phyloP scores from a whole-genome alignment of 2,888 invertebrate species.

The Diarsia rubi region DNA sequence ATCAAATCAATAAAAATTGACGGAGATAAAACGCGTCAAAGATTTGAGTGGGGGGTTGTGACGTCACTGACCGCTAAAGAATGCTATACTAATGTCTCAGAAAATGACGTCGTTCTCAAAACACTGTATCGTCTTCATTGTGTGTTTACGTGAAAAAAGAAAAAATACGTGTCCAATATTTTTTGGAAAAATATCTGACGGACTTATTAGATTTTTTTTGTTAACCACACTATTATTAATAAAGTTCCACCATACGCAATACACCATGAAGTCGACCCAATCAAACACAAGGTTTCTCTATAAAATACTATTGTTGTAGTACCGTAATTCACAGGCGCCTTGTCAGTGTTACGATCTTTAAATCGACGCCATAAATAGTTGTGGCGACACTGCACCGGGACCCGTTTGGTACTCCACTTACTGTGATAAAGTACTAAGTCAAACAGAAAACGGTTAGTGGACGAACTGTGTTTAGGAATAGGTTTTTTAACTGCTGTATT shows the following conservation, averaged over 20 bases:
- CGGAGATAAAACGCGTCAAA: too few relatives aligned
- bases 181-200: too few relatives aligned
- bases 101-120: too few relatives aligned
- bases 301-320: constrained; percentile 21
- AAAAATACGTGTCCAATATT: too few relatives aligned
- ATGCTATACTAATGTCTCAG: too few relatives aligned
- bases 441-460: constrained; percentile 23
- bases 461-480: constrained; percentile 24
- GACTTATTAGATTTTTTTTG: too few relatives aligned
- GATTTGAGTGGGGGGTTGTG: too few relatives aligned
- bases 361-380: constrained; percentile 56
- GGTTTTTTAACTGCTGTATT: constrained; percentile 2
- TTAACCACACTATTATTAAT: not conserved
- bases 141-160: too few relatives aligned
- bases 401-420: constrained; percentile 35
- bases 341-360: constrained; percentile 55
- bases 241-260: not conserved
- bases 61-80: too few relatives aligned
- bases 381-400: constrained; percentile 29
- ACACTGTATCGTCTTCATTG: too few relatives aligned
- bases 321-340: constrained; percentile 31
- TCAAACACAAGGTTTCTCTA: constrained; percentile 15
- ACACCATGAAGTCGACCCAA: constrained; percentile 12
- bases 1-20: too few relatives aligned
- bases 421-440: constrained; percentile 29